A percentile compares a stretch with the other conserved stretches of the same genome.
phyloP scores from a whole-genome alignment of 2,888 invertebrate species.

The Drosophila prolongata region DNA sequence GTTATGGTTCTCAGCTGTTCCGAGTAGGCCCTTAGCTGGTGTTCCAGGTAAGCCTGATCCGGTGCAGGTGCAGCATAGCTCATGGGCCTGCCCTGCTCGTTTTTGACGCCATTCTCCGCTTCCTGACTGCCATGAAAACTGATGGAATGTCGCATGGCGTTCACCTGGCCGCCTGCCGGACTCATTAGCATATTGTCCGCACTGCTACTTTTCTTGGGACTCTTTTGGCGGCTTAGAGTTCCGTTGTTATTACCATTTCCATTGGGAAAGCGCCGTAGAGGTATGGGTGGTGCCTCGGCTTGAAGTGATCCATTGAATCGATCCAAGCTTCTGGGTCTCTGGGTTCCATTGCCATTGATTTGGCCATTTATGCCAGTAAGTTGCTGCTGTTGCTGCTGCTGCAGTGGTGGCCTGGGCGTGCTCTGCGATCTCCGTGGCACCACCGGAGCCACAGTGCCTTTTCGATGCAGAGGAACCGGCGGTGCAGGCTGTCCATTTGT shows the following conservation, averaged over 20 bases:
- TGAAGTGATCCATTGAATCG: slow-evolving; percentile 77
- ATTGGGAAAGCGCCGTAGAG: slow-evolving; percentile 76
- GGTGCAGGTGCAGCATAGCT: slow-evolving; percentile 83
- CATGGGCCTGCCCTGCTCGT: slow-evolving; percentile 68
- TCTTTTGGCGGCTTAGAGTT: slow-evolving; percentile 61
- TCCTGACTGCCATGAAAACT: slow-evolving; percentile 83
- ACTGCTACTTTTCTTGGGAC: slow-evolving; percentile 80
- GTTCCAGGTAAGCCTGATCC: slow-evolving; percentile 84
- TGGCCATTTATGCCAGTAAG: slow-evolving; percentile 52
- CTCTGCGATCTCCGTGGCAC: slow-evolving; percentile 84
- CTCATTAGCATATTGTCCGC: slow-evolving; percentile 74
- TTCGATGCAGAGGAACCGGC: slow-evolving; percentile 76
- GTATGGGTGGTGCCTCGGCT: slow-evolving; percentile 81
- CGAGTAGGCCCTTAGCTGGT: slow-evolving; percentile 83
- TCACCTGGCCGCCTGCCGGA: slow-evolving; percentile 12
- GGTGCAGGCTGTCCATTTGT: slow-evolving; percentile 66
- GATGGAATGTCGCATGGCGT: slow-evolving; percentile 82
- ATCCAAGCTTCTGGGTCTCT: slow-evolving; percentile 83
- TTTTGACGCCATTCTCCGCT: slow-evolving; percentile 53
- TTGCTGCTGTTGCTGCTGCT: slow-evolving; percentile 48
- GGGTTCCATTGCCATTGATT: slow-evolving; percentile 56
- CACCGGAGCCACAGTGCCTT: slow-evolving; percentile 56
- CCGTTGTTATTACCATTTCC: slow-evolving; percentile 50
- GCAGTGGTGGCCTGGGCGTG: slow-evolving; percentile 80
- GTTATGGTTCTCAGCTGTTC: slow-evolving; percentile 84